These are phyloP conservation scores for Drosophila diplacantha DNA, from an alignment of 2,888 invertebrate genomes.

Conservation along the genomic window DNA sequence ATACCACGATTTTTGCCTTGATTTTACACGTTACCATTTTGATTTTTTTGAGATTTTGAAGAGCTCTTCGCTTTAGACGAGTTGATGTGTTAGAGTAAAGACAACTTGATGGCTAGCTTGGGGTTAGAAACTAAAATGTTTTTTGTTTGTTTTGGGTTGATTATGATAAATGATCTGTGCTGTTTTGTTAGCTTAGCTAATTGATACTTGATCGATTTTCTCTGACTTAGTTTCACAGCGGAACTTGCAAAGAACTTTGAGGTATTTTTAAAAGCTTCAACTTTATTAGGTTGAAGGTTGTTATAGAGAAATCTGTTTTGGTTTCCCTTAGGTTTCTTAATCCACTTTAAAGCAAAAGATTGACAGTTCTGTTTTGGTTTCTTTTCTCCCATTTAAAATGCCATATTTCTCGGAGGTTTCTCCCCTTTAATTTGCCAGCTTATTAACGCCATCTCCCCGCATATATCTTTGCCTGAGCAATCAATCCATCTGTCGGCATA, in stretches of 20 bases:
- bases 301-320: slow-evolving; percentile 3
- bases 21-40: slow-evolving; percentile 3
- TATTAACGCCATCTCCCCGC: slow-evolving; percentile 14
- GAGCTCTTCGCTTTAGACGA: neutral
- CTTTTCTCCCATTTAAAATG: slow-evolving; percentile 1
- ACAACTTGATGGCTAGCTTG: slow-evolving; percentile 6
- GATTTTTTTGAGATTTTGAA: neutral
- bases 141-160: slow-evolving; percentile 12
- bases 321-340: neutral
- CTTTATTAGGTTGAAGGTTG: neutral
- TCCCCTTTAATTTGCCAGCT: slow-evolving; percentile 23
- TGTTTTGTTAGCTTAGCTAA: slow-evolving; percentile 14
- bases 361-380: slow-evolving; percentile 7
- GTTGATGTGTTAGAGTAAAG: slow-evolving; percentile 2
- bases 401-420: slow-evolving; percentile 8
- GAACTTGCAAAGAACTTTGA: neutral
- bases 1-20: neutral
- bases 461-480: neutral
- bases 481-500: slow-evolving; percentile 19
- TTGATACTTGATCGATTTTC: slow-evolving; percentile 9
- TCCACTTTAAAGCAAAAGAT: neutral
- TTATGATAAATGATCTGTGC: slow-evolving; percentile 25
- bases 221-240: slow-evolving; percentile 7
- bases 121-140: neutral
- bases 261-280: neutral